A percentile compares a stretch with the other conserved stretches of the same genome.
Conservation (phyloP, 2,113 vertebrate species). For the Erythrolamprus reginae region DNA sequence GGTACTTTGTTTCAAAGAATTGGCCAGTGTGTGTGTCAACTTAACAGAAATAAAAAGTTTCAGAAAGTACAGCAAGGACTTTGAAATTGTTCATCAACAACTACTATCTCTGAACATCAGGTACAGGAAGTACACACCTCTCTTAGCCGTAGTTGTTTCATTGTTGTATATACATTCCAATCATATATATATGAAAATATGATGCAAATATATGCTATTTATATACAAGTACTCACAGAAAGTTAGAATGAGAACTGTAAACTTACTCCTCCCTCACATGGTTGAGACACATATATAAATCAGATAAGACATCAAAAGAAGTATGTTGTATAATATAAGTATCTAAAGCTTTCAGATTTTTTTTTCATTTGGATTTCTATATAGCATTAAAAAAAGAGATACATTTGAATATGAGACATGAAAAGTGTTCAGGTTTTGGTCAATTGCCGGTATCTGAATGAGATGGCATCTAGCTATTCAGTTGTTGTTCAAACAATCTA, state of each 20-base stretch:
- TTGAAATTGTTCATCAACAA: background rate
- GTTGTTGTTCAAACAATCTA: background rate
- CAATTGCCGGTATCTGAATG: background rate
- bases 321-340: background rate
- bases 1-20: background rate
- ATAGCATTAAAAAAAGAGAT: background rate
- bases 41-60: background rate
- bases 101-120: background rate
- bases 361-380: background rate
- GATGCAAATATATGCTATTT: background rate
- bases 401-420: background rate
- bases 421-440: slow-evolving; percentile 9
- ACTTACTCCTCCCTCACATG: background rate
- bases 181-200: background rate
- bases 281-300: background rate
- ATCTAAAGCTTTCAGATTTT: accelerated
- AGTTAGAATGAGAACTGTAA: background rate
- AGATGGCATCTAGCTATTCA: background rate
- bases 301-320: background rate
- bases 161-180: background rate
- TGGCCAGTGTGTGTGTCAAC: background rate
- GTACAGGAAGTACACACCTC: background rate
- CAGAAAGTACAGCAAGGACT: background rate
- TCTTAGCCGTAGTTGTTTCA: background rate
- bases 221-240: background rate